phyloP scores from a whole-genome alignment of 1,140 invertebrate genomes.

The Neodiprion fabricii region DNA sequence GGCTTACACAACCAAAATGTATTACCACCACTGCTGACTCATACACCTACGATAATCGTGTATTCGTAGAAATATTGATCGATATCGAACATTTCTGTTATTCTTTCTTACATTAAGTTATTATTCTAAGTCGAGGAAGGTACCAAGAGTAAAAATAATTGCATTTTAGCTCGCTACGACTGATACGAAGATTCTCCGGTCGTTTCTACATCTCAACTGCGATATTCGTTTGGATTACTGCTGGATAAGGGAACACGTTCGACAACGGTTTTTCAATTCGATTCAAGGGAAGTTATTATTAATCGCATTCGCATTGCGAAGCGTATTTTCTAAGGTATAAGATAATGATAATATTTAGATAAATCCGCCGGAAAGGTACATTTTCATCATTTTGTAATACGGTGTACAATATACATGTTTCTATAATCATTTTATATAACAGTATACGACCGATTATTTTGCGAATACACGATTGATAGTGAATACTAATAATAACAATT shows the following conservation, averaged over 20 bases:
- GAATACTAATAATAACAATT: not conserved
- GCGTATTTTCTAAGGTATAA: too few relatives aligned
- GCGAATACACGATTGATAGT: not conserved
- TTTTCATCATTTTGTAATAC: not conserved
- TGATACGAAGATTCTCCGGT: slow-evolving; percentile 11
- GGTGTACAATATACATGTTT: not conserved
- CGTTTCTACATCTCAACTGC: not conserved
- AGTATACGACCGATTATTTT: not conserved
- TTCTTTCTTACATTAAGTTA: not conserved
- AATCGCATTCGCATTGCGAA: too few relatives aligned
- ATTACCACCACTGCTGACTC: slow-evolving; percentile 13
- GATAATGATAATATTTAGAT: too few relatives aligned
- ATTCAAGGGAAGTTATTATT: too few relatives aligned
- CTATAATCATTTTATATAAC: not conserved
- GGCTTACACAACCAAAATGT: slow-evolving; percentile 8
- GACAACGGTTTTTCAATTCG: not conserved
- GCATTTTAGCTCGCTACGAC: slow-evolving; percentile 24
- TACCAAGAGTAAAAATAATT: slow-evolving; percentile 10
- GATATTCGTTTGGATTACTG: not conserved
- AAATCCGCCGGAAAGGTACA: too few relatives aligned
- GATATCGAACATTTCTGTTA: not conserved
- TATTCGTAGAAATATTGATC: slow-evolving; percentile 25
- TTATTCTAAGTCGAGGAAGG: not conserved
- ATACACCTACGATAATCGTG: slow-evolving; percentile 18
- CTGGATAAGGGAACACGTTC: not conserved